Conservation (phyloP, 2,113 vertebrate species). For the Chauna torquata region DNA sequence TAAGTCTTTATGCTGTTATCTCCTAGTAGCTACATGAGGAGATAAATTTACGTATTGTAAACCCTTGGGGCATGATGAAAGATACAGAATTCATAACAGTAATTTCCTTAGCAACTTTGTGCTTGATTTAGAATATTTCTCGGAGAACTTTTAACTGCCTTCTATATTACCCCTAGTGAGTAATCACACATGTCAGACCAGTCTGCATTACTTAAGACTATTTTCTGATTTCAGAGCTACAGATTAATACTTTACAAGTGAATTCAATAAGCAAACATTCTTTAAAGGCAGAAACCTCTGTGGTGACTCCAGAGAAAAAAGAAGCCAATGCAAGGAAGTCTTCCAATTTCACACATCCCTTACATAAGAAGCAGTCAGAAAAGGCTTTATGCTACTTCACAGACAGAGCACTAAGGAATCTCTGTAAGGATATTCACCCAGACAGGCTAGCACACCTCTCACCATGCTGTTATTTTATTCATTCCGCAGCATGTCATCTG, state of each 20-base stretch:
- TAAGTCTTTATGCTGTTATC: background rate
- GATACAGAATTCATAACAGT: background rate
- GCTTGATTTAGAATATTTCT: constrained; percentile 35
- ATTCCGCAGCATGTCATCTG: accelerated
- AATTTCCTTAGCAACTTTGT: constrained; percentile 36
- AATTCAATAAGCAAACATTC: background rate
- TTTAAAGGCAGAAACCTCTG: background rate
- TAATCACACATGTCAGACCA: constrained; percentile 42
- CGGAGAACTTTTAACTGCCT: constrained; percentile 15
- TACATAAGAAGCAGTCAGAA: accelerated
- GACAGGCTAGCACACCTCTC: background rate
- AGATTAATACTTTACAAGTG: background rate
- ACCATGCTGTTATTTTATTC: background rate
- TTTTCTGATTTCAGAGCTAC: background rate
- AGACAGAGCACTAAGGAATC: background rate
- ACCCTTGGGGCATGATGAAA: background rate
- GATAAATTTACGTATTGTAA: background rate
- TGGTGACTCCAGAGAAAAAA: background rate
- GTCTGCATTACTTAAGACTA: background rate
- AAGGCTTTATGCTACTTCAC: background rate
- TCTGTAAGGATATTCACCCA: background rate
- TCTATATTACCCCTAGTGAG: constrained; percentile 23
- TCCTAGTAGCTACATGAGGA: background rate
- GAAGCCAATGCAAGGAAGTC: background rate
- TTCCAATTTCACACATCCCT: background rate